These are phyloP conservation scores for Sula dactylatra DNA, from an alignment of 2,113 vertebrate species.

Conservation along the genomic window DNA sequence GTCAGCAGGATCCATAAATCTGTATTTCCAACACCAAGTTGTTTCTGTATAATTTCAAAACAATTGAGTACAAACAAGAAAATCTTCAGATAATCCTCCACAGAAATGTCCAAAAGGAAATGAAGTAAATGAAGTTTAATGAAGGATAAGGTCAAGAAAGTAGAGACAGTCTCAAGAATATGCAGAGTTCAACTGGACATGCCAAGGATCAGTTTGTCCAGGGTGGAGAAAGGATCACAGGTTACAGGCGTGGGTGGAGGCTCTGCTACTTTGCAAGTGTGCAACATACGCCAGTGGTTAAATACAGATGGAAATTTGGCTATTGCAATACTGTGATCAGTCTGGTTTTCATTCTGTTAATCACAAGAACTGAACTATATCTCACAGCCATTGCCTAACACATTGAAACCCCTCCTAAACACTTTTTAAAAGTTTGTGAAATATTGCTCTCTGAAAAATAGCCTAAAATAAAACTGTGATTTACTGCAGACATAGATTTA, in stretches of 20 bases:
- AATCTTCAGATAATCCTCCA: neutral
- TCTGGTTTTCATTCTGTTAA: neutral
- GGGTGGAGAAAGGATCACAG: neutral
- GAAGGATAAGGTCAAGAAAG: neutral
- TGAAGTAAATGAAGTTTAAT: neutral
- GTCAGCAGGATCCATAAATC: too few species aligned
- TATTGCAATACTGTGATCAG: too few species aligned
- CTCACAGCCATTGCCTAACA: neutral
- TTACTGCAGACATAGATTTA: neutral
- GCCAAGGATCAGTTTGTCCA: neutral
- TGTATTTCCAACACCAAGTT: too few species aligned
- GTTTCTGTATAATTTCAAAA: neutral
- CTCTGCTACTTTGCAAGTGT: neutral
- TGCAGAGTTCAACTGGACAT: accelerated
- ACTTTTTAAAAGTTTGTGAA: neutral
- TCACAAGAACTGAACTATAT: neutral
- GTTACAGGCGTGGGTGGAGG: neutral
- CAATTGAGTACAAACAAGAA: neutral
- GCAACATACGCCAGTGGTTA: neutral
- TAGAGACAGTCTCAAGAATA: neutral
- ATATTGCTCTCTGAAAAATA: neutral
- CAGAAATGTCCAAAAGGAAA: neutral
- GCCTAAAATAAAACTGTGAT: neutral
- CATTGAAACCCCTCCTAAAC: neutral
- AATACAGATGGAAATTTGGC: neutral